Percentiles rank a stretch among this genome's conserved stretches.
Conservation (phyloP, 2,113 vertebrate genomes). For the Syngnathoides biaculeatus region DNA sequence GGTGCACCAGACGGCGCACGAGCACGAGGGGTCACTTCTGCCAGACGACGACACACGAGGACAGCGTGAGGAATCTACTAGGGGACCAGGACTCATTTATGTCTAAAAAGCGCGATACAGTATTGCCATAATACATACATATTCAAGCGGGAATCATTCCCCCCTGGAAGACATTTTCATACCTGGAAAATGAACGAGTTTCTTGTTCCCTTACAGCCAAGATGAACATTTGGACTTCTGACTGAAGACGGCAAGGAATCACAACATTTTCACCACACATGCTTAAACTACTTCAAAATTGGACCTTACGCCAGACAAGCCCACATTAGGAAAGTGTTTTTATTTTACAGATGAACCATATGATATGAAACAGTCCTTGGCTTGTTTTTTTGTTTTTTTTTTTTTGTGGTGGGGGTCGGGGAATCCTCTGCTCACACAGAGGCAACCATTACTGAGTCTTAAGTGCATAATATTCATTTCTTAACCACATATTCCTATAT, state of each 20-base stretch:
- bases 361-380: constrained; percentile 53
- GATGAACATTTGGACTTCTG: not conserved
- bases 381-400: constrained; percentile 24
- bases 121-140: constrained; percentile 49
- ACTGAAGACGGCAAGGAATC: constrained; percentile 21
- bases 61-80: constrained; percentile 44
- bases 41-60: constrained; percentile 53
- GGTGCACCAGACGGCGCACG: constrained; percentile 70
- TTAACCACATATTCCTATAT: constrained; percentile 8
- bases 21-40: constrained; percentile 72
- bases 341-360: constrained; percentile 24
- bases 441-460: not conserved
- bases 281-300: constrained; percentile 27
- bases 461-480: constrained; percentile 22
- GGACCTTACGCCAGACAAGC: constrained; percentile 14
- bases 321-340: constrained; percentile 4
- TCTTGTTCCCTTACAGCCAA: not conserved
- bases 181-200: constrained; percentile 41
- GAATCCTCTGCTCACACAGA: constrained; percentile 11
- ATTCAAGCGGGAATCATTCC: constrained; percentile 36
- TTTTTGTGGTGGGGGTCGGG: constrained; percentile 11
- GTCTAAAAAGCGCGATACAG: constrained; percentile 43
- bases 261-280: constrained; percentile 4
- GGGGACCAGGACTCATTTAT: constrained; percentile 34
- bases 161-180: constrained; percentile 65